A percentile compares a stretch with the other conserved stretches of the same genome.
Evolutionary conservation across 2,888 invertebrate species (phyloP).

Genomic region (Cosmia pyralina): DNA sequence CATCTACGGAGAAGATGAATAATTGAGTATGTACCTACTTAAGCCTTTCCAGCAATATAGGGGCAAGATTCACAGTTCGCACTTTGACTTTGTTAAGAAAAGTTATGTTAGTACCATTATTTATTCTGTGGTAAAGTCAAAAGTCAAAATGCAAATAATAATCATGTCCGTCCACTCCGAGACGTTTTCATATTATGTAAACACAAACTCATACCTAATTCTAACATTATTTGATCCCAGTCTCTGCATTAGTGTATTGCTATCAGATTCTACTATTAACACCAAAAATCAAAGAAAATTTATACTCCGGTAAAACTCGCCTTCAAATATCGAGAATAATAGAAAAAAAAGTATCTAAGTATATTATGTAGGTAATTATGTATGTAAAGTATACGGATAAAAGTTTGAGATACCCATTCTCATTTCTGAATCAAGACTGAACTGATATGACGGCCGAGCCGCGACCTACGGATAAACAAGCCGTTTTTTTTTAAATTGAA

Average conservation of each 20-base stretch:
- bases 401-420: background rate
- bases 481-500: background rate
- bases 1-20: conserved; percentile 18
- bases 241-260: background rate
- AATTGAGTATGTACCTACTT: conserved; percentile 2
- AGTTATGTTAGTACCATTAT: background rate
- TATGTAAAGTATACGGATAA: background rate
- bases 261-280: background rate
- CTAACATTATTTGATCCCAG: background rate
- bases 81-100: background rate
- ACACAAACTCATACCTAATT: no score
- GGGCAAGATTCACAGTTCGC: background rate
- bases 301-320: background rate
- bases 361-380: no score
- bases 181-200: no score
- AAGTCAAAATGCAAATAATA: no score
- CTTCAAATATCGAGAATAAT: background rate
- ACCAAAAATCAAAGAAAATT: conserved; percentile 3
- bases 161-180: no score
- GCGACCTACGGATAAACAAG: background rate
- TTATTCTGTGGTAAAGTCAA: no score
- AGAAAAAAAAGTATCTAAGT: background rate
- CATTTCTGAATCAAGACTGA: conserved; percentile 3
- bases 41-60: background rate
- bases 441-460: background rate